A percentile compares a stretch with the other conserved stretches of the same genome.
Evolutionary conservation across 1,140 invertebrate genomes (phyloP).

Genomic region (Heliconius congener): DNA sequence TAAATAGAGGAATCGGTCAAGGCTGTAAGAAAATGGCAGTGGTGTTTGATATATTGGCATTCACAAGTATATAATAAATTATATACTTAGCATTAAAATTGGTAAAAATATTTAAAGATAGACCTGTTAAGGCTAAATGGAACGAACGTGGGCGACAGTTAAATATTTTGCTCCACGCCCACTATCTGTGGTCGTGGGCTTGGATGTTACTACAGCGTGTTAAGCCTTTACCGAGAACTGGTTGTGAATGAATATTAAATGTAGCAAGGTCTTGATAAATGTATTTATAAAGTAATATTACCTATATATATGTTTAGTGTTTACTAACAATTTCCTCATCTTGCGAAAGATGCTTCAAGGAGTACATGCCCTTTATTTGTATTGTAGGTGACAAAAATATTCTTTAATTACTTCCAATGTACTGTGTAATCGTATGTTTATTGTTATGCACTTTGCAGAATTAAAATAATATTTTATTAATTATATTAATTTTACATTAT

Average conservation of each 20-base stretch:
- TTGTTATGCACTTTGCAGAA: background rate
- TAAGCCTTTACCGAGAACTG: constrained; percentile 35
- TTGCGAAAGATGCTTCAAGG: constrained; percentile 1
- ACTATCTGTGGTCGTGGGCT: constrained; percentile 40
- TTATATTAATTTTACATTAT: background rate
- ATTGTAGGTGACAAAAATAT: background rate
- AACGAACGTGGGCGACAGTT: constrained; percentile 44
- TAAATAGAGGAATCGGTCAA: constrained; percentile 1
- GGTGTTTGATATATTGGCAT: background rate
- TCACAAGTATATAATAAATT: background rate
- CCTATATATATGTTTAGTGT: background rate
- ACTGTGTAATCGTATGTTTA: background rate
- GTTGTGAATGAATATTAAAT: constrained; percentile 39
- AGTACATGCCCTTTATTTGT: background rate
- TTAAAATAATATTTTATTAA: background rate
- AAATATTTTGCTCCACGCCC: constrained; percentile 43
- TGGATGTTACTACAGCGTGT: constrained; percentile 30
- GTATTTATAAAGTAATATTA: constrained; percentile 5
- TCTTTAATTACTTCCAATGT: background rate
- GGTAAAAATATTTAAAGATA: constrained; percentile 4
- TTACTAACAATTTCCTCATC: background rate
- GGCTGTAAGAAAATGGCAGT: background rate
- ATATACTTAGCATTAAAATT: background rate
- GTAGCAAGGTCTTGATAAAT: constrained; percentile 31
- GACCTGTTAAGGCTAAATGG: constrained; percentile 45